Base-by-base conservation (phyloP, 1,140 invertebrate species). In the Halesus radiatus region DNA sequence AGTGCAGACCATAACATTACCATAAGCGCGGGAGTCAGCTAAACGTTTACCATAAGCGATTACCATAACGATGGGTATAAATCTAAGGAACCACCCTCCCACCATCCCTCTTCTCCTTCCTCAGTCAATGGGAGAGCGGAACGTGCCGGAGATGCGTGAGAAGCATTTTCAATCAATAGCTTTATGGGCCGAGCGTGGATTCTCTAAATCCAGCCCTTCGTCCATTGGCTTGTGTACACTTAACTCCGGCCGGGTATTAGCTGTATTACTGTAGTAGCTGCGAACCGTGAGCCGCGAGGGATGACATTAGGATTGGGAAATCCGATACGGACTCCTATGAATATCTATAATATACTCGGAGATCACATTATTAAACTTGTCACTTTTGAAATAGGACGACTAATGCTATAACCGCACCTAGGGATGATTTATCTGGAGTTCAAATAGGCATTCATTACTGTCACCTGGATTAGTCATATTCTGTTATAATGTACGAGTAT, bases 1-100 rank as follows among this genome's bases (percentile, higher is more conserved):
- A 18, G 68, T 52, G 62, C 62, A 66, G 68, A 68, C 66, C 64
- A 54, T 79, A 76, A 81, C 73, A 81, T 81, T 81, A 79, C 80
- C 80, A 81, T 81, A 81, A 81, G 80, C 76, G 80, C 76, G 70
- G 58, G 29, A 75, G 80, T 81, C 80, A 81, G 80, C 80, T 79
- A 79, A 81, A 81, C 80, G 80, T 68, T 81, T 72, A 76, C 80
- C 80, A 79, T 79, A 76, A 79, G 68, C 77, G 80, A 81, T 79
- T 78, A 76, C 58, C 80, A 79, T 79, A 76, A 79, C 72, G 76
- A 79, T 70, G 70, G 66, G 22, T 72, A 81, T 81, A 81, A 81
- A 81, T 81, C 80, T 72, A 45, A 18, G 32, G 32, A 66, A n/a
- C 29, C 62, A 16, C 23, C 22, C 15, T 16, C 62, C 66, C 75